phyloP scores from a whole-genome alignment of 2,797 vertebrate species.

The Arremon brunneinucha region DNA sequence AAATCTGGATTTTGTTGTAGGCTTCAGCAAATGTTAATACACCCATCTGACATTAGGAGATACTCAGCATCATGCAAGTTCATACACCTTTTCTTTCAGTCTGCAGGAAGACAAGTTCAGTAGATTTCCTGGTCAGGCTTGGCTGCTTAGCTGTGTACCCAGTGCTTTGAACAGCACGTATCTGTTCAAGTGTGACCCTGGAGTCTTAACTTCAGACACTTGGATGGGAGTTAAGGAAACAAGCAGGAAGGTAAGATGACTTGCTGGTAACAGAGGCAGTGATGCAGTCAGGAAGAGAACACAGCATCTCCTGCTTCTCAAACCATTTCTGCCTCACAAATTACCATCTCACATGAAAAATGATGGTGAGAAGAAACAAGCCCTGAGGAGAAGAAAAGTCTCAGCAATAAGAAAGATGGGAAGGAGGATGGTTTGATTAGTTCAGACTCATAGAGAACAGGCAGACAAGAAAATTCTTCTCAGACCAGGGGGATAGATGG shows the following conservation, averaged over 20 bases:
- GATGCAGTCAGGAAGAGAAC: not conserved
- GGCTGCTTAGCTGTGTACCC: not conserved
- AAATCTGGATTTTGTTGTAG: not conserved
- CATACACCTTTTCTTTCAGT: not conserved
- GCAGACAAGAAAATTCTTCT: not conserved
- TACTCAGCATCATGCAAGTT: not conserved
- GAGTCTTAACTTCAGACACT: not conserved
- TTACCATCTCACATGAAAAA: not conserved
- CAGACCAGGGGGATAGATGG: not conserved
- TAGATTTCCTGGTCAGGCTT: not conserved
- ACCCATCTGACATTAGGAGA: not conserved
- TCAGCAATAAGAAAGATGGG: not conserved
- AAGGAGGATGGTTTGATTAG: not conserved
- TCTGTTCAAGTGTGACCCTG: not conserved
- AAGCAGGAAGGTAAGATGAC: not conserved
- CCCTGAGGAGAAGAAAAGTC: not conserved
- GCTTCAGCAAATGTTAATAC: not conserved
- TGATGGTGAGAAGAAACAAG: not conserved
- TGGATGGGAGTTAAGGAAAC: not conserved
- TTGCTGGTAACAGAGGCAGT: not conserved
- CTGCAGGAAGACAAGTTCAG: not conserved
- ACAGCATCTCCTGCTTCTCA: not conserved
- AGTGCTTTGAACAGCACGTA: not conserved
- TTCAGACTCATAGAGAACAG: not conserved
- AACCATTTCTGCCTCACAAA: not conserved